phyloP scores from a whole-genome alignment of 2,797 vertebrate species.

The Champsocephalus esox region DNA sequence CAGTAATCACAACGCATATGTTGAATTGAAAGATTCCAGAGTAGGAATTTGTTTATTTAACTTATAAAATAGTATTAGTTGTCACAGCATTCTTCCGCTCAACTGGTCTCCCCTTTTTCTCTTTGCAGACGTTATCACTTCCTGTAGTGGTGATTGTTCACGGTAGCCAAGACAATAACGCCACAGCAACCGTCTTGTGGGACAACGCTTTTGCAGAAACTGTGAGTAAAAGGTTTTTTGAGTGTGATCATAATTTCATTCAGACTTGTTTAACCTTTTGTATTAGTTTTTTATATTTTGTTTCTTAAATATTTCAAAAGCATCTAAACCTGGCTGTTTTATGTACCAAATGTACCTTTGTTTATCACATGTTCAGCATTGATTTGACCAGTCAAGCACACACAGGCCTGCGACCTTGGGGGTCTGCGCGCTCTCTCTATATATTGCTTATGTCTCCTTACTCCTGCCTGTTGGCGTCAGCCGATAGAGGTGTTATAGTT shows the following conservation, averaged over 20 bases:
- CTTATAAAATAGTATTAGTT: constrained; percentile 1
- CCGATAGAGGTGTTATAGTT: too few relatives aligned
- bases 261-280: background rate
- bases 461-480: too few relatives aligned
- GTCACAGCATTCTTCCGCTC: background rate
- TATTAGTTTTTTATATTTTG: background rate
- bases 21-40: too few relatives aligned
- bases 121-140: constrained; percentile 91
- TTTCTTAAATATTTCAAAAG: background rate
- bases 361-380: background rate
- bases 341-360: background rate
- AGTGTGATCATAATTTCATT: background rate
- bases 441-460: too few relatives aligned
- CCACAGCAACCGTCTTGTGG: constrained; percentile 96
- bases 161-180: constrained; percentile 98
- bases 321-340: background rate
- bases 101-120: constrained; percentile 4
- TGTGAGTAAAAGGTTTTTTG: constrained; percentile 80
- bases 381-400: background rate
- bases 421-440: too few relatives aligned
- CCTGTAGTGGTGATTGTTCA: constrained; percentile 98
- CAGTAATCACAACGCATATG: too few relatives aligned
- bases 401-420: too few relatives aligned
- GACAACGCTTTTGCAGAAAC: constrained; percentile 97
- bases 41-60: too few relatives aligned